Conservation (phyloP, 2,888 invertebrate genomes). For the Clostera curtula region DNA sequence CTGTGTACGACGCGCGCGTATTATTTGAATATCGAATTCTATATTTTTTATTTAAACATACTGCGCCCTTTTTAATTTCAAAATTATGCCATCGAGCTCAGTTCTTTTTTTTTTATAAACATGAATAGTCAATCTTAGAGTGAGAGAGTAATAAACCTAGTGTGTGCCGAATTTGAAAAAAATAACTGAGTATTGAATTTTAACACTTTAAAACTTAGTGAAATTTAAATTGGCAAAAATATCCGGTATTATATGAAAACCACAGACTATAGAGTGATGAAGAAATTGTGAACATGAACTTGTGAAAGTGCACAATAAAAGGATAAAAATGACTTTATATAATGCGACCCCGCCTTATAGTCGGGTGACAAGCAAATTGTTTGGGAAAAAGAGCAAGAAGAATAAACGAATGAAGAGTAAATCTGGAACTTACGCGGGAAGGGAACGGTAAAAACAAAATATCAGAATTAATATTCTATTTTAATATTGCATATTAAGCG, state of each 20-base stretch:
- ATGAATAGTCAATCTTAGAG: too few species aligned
- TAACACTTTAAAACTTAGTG: too few species aligned
- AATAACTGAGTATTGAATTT: too few species aligned
- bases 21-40: constrained; percentile 24
- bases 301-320: constrained; percentile 5
- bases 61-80: too few species aligned
- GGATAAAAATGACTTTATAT: constrained; percentile 47
- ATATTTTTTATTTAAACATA: constrained; percentile 13
- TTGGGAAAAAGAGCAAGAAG: constrained; percentile 62
- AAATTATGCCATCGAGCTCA: too few species aligned
- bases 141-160: too few species aligned
- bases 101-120: too few species aligned
- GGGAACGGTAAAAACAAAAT: constrained; percentile 61
- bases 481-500: too few species aligned
- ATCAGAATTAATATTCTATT: constrained; percentile 4
- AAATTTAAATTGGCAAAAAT: too few species aligned
- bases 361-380: constrained; percentile 53
- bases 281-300: constrained; percentile 11
- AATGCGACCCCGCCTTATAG: constrained; percentile 46
- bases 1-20: constrained; percentile 37
- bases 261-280: too few species aligned
- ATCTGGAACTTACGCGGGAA: constrained; percentile 52
- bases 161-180: too few species aligned
- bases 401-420: constrained; percentile 51
- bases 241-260: too few species aligned